These are phyloP conservation scores for Tragelaphus buxtoni DNA, from an alignment of 2,113 vertebrate species.

Conservation along the genomic window DNA sequence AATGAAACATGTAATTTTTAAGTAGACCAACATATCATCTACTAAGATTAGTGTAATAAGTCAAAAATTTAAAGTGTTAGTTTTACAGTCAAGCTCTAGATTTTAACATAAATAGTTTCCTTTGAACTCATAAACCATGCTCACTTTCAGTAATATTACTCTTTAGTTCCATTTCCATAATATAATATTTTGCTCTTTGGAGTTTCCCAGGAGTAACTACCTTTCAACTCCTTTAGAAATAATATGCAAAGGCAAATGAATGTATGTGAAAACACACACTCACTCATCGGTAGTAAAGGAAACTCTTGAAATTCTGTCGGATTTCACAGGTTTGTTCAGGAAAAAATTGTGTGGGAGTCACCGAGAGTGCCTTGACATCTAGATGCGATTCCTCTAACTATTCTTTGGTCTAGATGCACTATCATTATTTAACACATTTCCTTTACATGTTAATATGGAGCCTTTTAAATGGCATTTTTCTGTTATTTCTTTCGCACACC, in stretches of 20 bases:
- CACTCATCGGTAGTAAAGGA: neutral
- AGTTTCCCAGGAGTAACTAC: neutral
- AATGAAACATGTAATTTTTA: neutral
- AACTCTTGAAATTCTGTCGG: neutral
- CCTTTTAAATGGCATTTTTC: neutral
- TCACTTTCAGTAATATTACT: neutral
- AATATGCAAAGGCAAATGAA: neutral
- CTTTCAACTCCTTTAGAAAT: neutral
- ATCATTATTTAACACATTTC: slow-evolving; percentile 42
- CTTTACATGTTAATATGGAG: neutral
- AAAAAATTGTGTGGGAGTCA: neutral
- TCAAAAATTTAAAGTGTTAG: neutral
- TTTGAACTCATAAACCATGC: neutral
- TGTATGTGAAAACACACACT: neutral
- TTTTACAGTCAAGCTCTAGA: neutral
- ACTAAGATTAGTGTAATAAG: neutral
- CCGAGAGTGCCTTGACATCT: neutral
- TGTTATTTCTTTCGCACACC: neutral
- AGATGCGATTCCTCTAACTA: neutral
- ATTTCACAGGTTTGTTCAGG: neutral
- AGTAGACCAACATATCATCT: neutral
- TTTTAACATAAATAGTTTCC: neutral
- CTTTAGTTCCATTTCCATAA: neutral
- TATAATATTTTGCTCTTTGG: neutral
- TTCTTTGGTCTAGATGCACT: neutral